Evolutionary conservation across 2,797 vertebrate genomes (phyloP), one percentile per base, ranked within the genome.

Genomic region (Bucorvus abyssinicus): DNA sequence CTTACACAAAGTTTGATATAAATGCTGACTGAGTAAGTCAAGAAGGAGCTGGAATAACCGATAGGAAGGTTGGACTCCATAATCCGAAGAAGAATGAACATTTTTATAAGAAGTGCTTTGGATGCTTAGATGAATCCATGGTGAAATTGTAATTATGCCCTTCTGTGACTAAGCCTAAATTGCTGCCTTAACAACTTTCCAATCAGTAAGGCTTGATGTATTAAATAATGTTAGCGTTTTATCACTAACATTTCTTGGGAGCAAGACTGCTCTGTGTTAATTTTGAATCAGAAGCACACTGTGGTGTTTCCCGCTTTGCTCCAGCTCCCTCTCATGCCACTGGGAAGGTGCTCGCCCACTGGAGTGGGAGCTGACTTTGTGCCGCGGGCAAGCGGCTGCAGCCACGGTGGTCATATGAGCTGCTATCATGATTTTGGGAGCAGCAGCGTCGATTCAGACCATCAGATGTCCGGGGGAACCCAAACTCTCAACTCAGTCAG

Each of bases 171-270:
- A 45, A 92, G 92, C 78, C 49, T 92, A 22, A 81, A 77, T 64
- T 95, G 55, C 87, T 88, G 32, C 74, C 30, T 96, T 97, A 96
- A 84, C 63, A 93, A 30, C 26, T 50, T 95, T 67, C 34, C 74
- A 90, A 5, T 90, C 80, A 74, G 40, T 55, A 57, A 90, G 36
- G 40, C 34, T 60, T 69, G 68, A 55, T 68, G 10, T 63, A 26
- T 84, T 82, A 90, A 93, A 60, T 82, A 69, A 53, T 45, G 17
- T 53, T 50, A 61, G 22, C 11, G 2, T 38, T 91, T 89, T 84
- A 52, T 55, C 40, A 30, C 36, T 60, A 42, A 7, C 6, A 4
- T 65, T 90, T 68, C 30, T 45, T 65, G 15, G 56, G 29, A 93
- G 36, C 44, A 69, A 81, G 50, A 44, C 29, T 64, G 3, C 27